A percentile compares a stretch with the other conserved stretches of the same genome.
Evolutionary conservation across 2,797 vertebrate genomes (phyloP).

Genomic region (Orestias chungarensis): DNA sequence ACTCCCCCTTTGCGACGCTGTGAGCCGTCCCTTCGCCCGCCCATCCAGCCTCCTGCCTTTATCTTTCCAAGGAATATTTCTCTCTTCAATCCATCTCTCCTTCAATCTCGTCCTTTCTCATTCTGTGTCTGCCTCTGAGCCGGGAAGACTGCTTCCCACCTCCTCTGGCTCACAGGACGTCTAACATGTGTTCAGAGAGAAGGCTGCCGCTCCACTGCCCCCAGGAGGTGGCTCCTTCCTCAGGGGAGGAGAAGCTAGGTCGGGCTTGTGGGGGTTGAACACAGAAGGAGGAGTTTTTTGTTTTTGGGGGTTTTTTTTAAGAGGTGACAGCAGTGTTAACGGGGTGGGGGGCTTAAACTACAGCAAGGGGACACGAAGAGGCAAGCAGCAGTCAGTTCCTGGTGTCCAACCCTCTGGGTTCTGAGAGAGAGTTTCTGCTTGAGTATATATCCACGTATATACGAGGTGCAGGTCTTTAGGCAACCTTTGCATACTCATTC

Average conservation of each 20-base stretch:
- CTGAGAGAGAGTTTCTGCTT: constrained; percentile 10
- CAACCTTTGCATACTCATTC: too few species aligned
- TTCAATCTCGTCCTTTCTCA: constrained; percentile 30
- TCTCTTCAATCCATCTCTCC: constrained; percentile 46
- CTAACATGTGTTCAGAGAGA: constrained; percentile 75
- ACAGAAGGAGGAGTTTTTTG: constrained; percentile 38
- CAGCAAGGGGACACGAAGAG: constrained; percentile 49
- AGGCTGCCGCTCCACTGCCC: constrained; percentile 55
- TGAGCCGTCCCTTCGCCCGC: constrained; percentile 32
- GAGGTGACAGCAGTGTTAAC: constrained; percentile 32
- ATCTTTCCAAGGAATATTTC: constrained; percentile 57
- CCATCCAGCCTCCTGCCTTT: constrained; percentile 60
- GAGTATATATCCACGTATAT: not conserved
- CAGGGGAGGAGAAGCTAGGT: constrained; percentile 61
- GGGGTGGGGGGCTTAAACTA: constrained; percentile 30
- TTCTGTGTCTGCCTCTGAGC: constrained; percentile 1
- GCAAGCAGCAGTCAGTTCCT: constrained; percentile 57
- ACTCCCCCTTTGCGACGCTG: constrained; percentile 40
- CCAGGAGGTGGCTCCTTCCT: constrained; percentile 78
- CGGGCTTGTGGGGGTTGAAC: constrained; percentile 52
- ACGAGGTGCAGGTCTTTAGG: too few species aligned
- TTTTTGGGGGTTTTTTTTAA: too few species aligned
- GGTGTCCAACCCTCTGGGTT: constrained; percentile 58
- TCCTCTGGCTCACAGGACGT: constrained; percentile 67
- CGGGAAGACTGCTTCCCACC: constrained; percentile 41